Evolutionary conservation across 1,140 invertebrate genomes (phyloP), one percentile per base, ranked within the genome.

Genomic region (Belonocnema kinseyi): DNA sequence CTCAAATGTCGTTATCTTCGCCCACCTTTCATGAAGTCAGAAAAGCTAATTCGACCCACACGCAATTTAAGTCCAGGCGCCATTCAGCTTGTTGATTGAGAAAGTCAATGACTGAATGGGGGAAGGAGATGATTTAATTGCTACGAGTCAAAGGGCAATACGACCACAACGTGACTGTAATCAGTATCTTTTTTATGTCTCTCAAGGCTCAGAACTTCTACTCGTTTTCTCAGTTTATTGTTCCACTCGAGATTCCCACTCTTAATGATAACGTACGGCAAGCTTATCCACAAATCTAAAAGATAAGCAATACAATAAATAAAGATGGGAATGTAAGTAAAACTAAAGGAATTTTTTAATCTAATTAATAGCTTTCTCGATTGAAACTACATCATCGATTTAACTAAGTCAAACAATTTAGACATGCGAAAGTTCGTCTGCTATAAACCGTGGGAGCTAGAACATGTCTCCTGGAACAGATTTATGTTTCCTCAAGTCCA

Each of bases 91-190:
- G 71, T 53, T 50, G 71, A 53, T 72, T 73, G 78, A 84, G 73
- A 66, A 77, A 83, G 78, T 82, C 83, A 81, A 81, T 72, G 82
- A 77, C 72, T 81, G 84, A 82, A 86, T 81, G 78, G 76, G 72
- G 52, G 61, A 79, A 58, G 72, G 71, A 80, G 84, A 88, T 88
- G 85, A 88, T 88, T 90, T 85, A 89, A 89, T 89, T 88, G 85
- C 76, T 80, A 77, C 71, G 80, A 82, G 85, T 80, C 85, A 87
- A 81, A 84, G 85, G 83, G 86, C 61, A 66, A 66, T 66, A 12
- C 33, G 26, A 8, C 61, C 26, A 66, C 61, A 66, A 66, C 61
- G 33, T 66, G 61, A 66, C 61, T 66, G 5, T 66, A 66, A 66
- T 66, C 61, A n/a, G 33, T 16, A 66, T 3, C 13, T 66, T 33